phyloP scores from a whole-genome alignment of 2,888 invertebrate species.

The Ctenicera cuprea region DNA sequence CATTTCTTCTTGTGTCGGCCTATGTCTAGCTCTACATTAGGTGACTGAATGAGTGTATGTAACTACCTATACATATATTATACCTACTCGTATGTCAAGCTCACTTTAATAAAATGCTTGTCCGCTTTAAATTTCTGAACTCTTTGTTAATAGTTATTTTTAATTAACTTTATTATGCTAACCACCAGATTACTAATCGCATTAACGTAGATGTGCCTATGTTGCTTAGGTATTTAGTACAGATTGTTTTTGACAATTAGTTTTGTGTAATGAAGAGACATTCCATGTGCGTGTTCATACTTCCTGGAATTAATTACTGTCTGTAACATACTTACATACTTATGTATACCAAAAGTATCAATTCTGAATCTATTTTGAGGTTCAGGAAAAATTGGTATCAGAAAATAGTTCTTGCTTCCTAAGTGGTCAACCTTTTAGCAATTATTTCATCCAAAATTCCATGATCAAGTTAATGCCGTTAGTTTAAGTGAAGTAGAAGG shows the following conservation, averaged over 20 bases:
- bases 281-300: background rate
- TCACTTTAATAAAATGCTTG: background rate
- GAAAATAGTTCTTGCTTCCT: no score
- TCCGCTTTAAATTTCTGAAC: slow-evolving; percentile 7
- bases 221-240: no score
- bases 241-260: no score
- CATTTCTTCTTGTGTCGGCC: slow-evolving; percentile 33
- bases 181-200: background rate
- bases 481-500: no score
- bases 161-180: background rate
- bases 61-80: background rate
- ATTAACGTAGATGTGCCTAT: background rate
- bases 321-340: background rate
- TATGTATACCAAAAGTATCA: no score
- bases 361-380: no score
- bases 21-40: slow-evolving; percentile 25
- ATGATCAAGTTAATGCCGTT: no score
- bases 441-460: no score
- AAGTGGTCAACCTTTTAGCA: no score
- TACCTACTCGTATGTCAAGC: background rate
- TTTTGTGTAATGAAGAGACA: no score
- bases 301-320: background rate
- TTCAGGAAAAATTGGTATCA: no score
- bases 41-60: slow-evolving; percentile 31
- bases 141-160: slow-evolving; percentile 5